A percentile compares a stretch with the other conserved stretches of the same genome.
Conservation (phyloP, 2,113 vertebrate genomes). For the Nannospalax galili region DNA sequence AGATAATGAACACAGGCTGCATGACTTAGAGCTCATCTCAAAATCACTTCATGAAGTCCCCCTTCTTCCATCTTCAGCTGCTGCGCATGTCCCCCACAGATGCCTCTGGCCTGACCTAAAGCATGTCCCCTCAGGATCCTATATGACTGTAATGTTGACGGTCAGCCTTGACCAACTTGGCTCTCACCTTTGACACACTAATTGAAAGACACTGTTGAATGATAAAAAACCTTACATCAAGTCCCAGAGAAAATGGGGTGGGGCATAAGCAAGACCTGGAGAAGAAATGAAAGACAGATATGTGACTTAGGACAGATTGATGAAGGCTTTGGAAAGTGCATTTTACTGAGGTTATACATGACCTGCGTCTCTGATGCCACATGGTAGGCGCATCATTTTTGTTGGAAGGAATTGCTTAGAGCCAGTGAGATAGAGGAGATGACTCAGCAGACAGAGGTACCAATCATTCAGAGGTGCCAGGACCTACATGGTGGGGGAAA, state of each 20-base stretch:
- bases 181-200: background rate
- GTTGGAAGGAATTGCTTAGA: background rate
- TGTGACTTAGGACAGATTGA: background rate
- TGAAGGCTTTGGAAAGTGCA: background rate
- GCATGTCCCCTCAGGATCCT: background rate
- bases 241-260: background rate
- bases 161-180: background rate
- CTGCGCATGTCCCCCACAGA: background rate
- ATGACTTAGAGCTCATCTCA: background rate
- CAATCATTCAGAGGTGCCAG: no score
- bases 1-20: background rate
- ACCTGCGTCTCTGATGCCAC: background rate
- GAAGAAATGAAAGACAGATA: background rate
- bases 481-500: background rate
- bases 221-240: background rate
- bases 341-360: background rate
- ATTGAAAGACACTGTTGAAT: background rate
- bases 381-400: background rate
- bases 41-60: background rate
- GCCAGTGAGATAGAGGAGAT: no score
- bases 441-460: no score
- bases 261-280: rapidly evolving
- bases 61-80: background rate
- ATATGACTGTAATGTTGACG: background rate
- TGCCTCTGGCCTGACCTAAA: background rate